These are phyloP conservation scores for Sesamia inferens DNA, from an alignment of 2,888 invertebrate genomes.

Conservation along the genomic window DNA sequence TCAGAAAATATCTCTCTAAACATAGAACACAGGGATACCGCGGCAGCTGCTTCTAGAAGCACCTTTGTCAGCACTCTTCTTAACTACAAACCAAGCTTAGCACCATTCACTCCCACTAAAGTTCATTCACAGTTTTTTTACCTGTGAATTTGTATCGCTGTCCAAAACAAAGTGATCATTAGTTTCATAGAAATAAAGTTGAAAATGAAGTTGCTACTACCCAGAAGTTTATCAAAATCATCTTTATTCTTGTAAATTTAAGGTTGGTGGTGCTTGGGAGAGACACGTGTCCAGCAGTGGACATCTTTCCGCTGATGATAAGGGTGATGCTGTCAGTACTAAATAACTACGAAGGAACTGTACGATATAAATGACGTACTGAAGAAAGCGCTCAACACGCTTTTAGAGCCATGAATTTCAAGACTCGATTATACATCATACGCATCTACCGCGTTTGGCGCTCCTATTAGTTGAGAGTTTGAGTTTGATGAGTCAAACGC, in stretches of 20 bases:
- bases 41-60: not conserved
- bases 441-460: too few species aligned
- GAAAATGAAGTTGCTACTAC: not conserved
- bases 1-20: not conserved
- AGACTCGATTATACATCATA: too few species aligned
- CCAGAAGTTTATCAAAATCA: not conserved
- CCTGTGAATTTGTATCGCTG: not conserved
- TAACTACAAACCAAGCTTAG: not conserved
- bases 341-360: not conserved
- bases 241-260: not conserved
- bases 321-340: not conserved
- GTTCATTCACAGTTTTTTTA: not conserved
- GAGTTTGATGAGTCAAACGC: too few species aligned
- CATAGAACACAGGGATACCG: not conserved
- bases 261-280: not conserved
- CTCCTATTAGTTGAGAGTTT: too few species aligned
- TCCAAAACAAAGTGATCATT: not conserved
- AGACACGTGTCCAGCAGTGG: too few species aligned
- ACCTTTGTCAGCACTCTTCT: too few species aligned
- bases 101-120: not conserved
- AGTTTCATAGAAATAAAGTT: not conserved
- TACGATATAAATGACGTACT: not conserved
- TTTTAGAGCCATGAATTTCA: not conserved
- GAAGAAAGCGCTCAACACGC: not conserved
- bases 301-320: too few species aligned